A percentile compares a stretch with the other conserved stretches of the same genome.
Evolutionary conservation across 2,113 vertebrate genomes (phyloP).

Genomic region (Empidonax traillii): DNA sequence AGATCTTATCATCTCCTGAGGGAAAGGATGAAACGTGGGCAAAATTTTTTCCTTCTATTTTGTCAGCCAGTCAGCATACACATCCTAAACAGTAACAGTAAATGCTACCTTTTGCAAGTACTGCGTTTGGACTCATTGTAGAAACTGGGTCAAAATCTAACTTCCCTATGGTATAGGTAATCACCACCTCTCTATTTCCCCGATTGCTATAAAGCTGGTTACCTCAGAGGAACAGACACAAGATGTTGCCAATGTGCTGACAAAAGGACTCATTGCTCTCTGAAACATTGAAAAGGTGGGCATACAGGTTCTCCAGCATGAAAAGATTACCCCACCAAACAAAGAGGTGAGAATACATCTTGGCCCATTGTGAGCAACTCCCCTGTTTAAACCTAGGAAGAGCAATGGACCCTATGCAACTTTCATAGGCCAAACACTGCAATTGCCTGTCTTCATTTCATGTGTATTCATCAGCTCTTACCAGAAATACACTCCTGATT

Average conservation of each 20-base stretch:
- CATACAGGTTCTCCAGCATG: neutral
- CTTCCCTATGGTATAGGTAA: neutral
- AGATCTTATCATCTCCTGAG: neutral
- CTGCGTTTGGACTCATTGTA: neutral
- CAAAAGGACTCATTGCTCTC: neutral
- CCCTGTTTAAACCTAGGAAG: neutral
- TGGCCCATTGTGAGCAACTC: neutral
- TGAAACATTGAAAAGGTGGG: neutral
- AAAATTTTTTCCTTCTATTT: neutral
- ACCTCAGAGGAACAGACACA: neutral
- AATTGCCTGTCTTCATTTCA: neutral
- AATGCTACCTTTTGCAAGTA: neutral
- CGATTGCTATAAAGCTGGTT: neutral
- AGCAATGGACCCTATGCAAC: rapidly evolving
- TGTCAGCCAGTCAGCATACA: neutral
- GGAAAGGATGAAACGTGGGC: neutral
- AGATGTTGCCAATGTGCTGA: neutral
- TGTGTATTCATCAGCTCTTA: neutral
- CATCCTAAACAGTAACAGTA: neutral
- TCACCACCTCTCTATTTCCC: neutral
- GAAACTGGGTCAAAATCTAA: neutral
- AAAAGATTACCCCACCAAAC: neutral
- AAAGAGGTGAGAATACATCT: neutral
- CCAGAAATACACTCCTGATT: neutral
- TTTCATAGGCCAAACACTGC: neutral